phyloP scores from a whole-genome alignment of 2,888 invertebrate genomes.

The Agonopterix subpropinquella region DNA sequence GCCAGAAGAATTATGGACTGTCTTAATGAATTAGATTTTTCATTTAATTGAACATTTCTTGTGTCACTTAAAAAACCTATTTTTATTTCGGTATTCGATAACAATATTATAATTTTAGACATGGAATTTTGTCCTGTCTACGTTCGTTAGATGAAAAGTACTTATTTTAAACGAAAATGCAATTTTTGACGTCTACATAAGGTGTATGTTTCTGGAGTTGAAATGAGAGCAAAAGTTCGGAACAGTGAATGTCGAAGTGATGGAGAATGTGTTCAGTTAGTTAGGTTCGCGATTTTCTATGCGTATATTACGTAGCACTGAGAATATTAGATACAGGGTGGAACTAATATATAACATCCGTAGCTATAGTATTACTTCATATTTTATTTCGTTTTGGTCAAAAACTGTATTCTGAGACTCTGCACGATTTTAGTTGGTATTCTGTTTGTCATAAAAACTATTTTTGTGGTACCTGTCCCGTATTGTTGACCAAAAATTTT shows the following conservation, averaged over 20 bases:
- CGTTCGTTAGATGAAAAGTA: not conserved
- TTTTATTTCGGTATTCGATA: too few species aligned
- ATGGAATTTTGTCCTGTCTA: too few species aligned
- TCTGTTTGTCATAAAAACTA: too few species aligned
- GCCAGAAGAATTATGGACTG: too few species aligned
- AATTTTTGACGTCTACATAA: not conserved
- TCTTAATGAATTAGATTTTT: too few species aligned
- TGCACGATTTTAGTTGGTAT: too few species aligned
- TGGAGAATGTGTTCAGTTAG: conserved; percentile 32
- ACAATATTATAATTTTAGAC: too few species aligned
- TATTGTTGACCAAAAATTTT: not conserved
- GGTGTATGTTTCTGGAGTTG: not conserved
- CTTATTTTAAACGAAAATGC: not conserved
- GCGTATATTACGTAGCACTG: conserved; percentile 7
- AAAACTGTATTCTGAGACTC: too few species aligned
- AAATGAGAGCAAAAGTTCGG: not conserved
- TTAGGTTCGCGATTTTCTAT: conserved; percentile 10
- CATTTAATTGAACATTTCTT: too few species aligned
- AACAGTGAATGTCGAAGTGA: conserved; percentile 10
- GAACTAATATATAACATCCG: conserved; percentile 14
- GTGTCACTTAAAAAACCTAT: too few species aligned
- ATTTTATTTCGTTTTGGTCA: too few species aligned
- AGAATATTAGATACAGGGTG: conserved; percentile 25
- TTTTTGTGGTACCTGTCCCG: not conserved
- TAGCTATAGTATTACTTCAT: not conserved